phyloP scores from a whole-genome alignment of 2,888 invertebrate species.

The Megalurothrips usitatus region DNA sequence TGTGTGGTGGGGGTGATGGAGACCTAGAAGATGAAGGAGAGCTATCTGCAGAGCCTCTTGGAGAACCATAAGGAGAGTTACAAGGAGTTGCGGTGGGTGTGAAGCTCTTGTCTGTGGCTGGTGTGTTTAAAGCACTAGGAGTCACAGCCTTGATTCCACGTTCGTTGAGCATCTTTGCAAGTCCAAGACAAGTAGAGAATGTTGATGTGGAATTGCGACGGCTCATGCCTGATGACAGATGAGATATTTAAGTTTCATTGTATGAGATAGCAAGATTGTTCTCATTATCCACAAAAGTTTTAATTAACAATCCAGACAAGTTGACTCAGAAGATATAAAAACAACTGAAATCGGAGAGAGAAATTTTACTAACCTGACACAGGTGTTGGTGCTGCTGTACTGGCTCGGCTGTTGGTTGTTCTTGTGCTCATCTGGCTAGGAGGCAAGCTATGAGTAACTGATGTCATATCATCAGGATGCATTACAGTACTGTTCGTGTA shows the following conservation, averaged over 20 bases:
- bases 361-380: slow-evolving; percentile 40
- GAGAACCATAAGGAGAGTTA: slow-evolving; percentile 70
- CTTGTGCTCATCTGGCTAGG: slow-evolving; percentile 53
- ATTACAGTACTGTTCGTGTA: slow-evolving; percentile 84
- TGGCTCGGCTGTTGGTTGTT: slow-evolving; percentile 48
- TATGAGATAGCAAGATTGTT: too few species aligned
- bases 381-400: slow-evolving; percentile 52
- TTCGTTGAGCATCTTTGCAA: slow-evolving; percentile 73
- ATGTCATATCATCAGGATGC: slow-evolving; percentile 81
- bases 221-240: not conserved
- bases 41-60: slow-evolving; percentile 35
- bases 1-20: slow-evolving; percentile 55
- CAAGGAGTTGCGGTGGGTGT: slow-evolving; percentile 83
- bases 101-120: slow-evolving; percentile 60
- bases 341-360: too few species aligned
- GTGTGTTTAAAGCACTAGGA: slow-evolving; percentile 62
- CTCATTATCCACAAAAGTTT: too few species aligned
- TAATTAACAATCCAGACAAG: too few species aligned
- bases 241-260: too few species aligned
- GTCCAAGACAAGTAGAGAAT: slow-evolving; percentile 66
- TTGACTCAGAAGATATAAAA: too few species aligned
- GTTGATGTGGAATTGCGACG: slow-evolving; percentile 75
- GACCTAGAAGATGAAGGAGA: slow-evolving; percentile 55
- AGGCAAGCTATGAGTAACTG: slow-evolving; percentile 52
- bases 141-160: slow-evolving; percentile 69